phyloP scores from a whole-genome alignment of 2,113 vertebrate species.

The Equus przewalskii region DNA sequence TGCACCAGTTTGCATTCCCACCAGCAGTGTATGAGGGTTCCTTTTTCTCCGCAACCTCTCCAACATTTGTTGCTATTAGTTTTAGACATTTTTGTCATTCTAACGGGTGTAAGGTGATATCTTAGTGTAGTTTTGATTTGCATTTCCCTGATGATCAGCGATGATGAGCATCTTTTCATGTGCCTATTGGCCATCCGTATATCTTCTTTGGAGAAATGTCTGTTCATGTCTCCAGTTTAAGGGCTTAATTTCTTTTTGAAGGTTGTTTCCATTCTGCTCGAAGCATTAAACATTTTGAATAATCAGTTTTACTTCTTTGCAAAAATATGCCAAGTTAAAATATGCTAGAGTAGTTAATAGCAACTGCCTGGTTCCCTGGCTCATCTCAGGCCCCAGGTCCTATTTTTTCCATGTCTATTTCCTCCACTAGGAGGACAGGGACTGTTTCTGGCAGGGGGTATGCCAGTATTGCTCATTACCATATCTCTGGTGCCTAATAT shows the following conservation, averaged over 20 bases:
- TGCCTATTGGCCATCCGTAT: no score
- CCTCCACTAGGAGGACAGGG: not conserved
- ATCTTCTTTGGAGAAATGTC: no score
- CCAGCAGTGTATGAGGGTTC: no score
- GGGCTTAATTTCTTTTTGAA: not conserved
- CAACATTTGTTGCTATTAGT: no score
- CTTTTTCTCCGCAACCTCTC: no score
- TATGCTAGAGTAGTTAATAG: not conserved
- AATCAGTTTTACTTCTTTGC: not conserved
- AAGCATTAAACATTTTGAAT: conserved; percentile 43
- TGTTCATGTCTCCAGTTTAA: not conserved
- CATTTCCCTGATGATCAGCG: no score
- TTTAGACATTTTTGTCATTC: no score
- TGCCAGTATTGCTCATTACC: not conserved
- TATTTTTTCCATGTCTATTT: not conserved
- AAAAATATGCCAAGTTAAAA: not conserved
- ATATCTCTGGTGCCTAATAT: not conserved
- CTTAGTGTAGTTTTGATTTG: no score
- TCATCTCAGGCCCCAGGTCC: not conserved
- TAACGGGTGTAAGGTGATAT: no score
- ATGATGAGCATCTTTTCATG: no score
- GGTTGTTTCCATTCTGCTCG: not conserved
- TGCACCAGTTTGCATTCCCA: no score
- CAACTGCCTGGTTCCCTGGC: not conserved
- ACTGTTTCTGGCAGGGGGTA: no score